Base-by-base conservation (phyloP, 1,140 invertebrate genomes). In the Drosophila oshimai region DNA sequence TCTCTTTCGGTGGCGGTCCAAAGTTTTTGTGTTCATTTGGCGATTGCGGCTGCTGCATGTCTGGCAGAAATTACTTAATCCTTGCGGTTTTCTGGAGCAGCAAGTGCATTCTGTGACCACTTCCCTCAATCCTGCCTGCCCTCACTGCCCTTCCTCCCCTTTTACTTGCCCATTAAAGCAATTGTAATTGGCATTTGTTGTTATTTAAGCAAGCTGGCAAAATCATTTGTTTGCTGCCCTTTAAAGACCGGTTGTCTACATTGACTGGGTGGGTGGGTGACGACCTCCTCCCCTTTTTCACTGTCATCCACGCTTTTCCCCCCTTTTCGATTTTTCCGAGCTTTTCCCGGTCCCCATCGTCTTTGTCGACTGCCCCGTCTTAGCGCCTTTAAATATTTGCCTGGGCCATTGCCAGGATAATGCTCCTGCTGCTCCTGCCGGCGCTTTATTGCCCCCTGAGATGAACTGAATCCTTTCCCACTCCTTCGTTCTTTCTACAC, bases 1-100 rank as follows among this genome's bases (percentile, higher is more conserved):
- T 33, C 26, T 33, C 33, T 34, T 24, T 34, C 15, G 5, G n/a
- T 61, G 44, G 45, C 46, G 29, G 24, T 50, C 45, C 29, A 86
- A 81, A 81, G 77, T 88, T 88, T 86, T 88, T 87, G 83, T 87
- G 81, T 87, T 87, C 81, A 87, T 87, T 87, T 88, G 77, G 81
- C 70, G 68, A 83, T 87, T 88, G 83, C 76, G 81, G 83, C 81
- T 87, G 81, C 76, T 88, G 83, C 81, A 88, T 87, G 81, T 87
- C 81, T 87, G 81, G 58, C 77, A 83, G 81, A 87, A 87, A 87
- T 87, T 87, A 87, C 81, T 87, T 87, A 87, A 87, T 87, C 83
- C 81, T 88, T 88, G 81, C 46, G 81, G 83, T 86, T 81, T 86
- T 74, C 61, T 87, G 67, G 47, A 87, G 67, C 65, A 60, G 71